Evolutionary conservation across 2,113 vertebrate genomes (phyloP), one percentile per base, ranked within the genome.

Genomic region (Tapirus terrestris): DNA sequence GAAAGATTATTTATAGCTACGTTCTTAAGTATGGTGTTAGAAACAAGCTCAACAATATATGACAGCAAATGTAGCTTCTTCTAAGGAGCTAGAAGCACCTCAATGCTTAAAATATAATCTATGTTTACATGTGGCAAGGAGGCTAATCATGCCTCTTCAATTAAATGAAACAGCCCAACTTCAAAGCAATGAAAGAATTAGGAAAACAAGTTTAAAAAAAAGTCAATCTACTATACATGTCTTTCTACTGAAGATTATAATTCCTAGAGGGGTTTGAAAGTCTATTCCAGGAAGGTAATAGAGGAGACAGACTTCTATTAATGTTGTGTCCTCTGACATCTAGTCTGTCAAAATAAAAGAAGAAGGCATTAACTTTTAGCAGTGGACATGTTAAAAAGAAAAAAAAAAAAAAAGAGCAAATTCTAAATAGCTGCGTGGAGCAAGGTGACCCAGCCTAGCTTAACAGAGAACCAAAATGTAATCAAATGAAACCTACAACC

Each of bases 401-500:
- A 76, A 31, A 63, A 63, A 73, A 29, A 33, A 63, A 36, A 70
- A 72, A 76, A 65, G 97, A 98, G 94, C 89, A 97, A 96, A 98
- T 97, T 97, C 96, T 97, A 98, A 98, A 98, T 94, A 98, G 94
- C 89, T 91, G 84, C 97, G 94, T 96, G 97, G 97, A 98, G 72
- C 98, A 99, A 98, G 97, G 98, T 99, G 98, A 98, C 98, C 96
- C 94, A 98, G 96, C 93, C 98, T 98, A 96, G 98, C 98, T 98
- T 98, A 98, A 98, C 97, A 97, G 97, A 98, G 96, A 98, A 98
- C 95, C 96, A 98, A 98, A 98, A 98, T 98, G 97, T 97, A 98
- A 98, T 98, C 97, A 98, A 98, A 98, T 98, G 98, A 98, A 99
- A 98, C 98, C 98, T 98, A 96, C 82, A 96, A 98, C 98, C 98